A percentile compares a stretch with the other conserved stretches of the same genome.
Conservation (phyloP, 2,797 vertebrate genomes). For the Ficedula albicollis region DNA sequence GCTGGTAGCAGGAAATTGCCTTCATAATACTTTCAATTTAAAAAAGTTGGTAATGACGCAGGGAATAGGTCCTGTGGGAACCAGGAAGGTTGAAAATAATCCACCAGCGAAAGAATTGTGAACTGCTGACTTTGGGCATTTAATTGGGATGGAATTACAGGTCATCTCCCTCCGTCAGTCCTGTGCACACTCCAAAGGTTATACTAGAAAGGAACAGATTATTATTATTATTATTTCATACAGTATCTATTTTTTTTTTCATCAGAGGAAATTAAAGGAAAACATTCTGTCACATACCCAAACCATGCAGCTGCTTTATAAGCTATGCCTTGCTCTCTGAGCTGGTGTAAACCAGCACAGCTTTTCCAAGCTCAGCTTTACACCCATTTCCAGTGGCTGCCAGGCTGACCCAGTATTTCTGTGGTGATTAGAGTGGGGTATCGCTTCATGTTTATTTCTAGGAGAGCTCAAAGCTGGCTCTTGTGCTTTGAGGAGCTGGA, state of each 20-base stretch:
- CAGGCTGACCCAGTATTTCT: conserved; percentile 19
- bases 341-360: neutral
- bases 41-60: conserved; percentile 18
- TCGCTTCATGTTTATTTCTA: conserved; percentile 4
- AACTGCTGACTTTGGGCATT: conserved; percentile 15
- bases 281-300: neutral
- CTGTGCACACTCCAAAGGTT: neutral
- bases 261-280: conserved; percentile 15
- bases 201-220: neutral
- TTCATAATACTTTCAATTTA: conserved; percentile 49
- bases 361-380: neutral
- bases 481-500: conserved; percentile 36
- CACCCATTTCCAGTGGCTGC: neutral
- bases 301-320: neutral
- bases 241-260: neutral
- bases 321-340: neutral
- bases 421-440: conserved; percentile 25
- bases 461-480: conserved; percentile 42
- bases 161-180: conserved; percentile 9
- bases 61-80: conserved; percentile 47
- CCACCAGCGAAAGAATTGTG: neutral
- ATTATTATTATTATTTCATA: conserved; percentile 38
- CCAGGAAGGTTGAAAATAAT: neutral
- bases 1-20: conserved; percentile 52
- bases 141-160: conserved; percentile 43